Evolutionary conservation across 2,113 vertebrate species (phyloP).

Genomic region (Ctenomys sociabilis): DNA sequence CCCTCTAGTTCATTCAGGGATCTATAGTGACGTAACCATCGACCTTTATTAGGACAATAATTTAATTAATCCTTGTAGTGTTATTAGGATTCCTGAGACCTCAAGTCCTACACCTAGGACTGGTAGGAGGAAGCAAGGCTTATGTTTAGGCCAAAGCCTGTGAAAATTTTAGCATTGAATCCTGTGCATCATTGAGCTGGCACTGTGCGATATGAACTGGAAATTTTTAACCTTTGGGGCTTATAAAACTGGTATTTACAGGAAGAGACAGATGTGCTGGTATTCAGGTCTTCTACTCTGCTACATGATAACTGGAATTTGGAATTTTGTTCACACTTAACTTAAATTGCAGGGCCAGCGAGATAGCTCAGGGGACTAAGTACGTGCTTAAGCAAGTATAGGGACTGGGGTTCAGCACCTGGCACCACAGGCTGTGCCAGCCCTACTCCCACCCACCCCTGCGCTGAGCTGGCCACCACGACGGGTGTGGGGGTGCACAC

Average conservation of each 20-base stretch:
- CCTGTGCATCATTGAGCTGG: not conserved
- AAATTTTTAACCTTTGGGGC: not conserved
- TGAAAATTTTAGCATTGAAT: not conserved
- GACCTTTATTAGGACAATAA: not conserved
- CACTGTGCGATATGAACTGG: not conserved
- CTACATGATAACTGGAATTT: not conserved
- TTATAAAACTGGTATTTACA: not conserved
- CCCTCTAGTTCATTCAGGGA: not conserved
- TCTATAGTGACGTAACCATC: fast-evolving
- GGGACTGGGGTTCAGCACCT: too few relatives aligned
- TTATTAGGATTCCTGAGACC: not conserved
- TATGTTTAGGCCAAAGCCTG: not conserved
- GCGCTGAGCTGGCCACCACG: too few relatives aligned
- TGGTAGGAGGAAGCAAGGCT: not conserved
- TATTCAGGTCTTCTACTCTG: not conserved
- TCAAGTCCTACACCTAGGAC: not conserved
- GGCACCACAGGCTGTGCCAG: too few relatives aligned
- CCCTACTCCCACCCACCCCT: too few relatives aligned
- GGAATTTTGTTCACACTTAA: conserved; percentile 36
- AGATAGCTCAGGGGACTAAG: too few relatives aligned
- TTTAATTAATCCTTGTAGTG: not conserved
- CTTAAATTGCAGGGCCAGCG: too few relatives aligned
- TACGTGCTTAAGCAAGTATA: too few relatives aligned
- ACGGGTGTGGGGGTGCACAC: too few relatives aligned
- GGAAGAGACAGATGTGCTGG: not conserved